These are phyloP conservation scores for Biston betularia DNA, from an alignment of 2,888 invertebrate species.

Conservation along the genomic window DNA sequence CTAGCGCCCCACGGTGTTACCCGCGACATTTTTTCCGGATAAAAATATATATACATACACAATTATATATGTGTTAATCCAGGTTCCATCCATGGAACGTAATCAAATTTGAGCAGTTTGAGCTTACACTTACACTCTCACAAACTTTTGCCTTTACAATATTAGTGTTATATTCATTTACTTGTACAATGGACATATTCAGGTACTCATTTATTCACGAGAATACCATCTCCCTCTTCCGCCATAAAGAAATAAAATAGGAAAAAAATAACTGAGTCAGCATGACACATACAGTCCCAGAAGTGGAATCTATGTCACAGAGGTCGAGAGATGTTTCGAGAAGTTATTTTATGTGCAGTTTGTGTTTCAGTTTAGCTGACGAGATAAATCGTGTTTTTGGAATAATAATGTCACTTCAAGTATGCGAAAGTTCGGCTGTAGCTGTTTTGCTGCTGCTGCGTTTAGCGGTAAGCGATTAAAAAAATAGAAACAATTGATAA, in stretches of 20 bases:
- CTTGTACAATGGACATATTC: not conserved
- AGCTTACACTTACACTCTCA: no score
- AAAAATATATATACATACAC: not conserved
- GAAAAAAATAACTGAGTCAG: constrained; percentile 18
- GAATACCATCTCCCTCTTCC: not conserved
- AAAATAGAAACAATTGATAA: not conserved
- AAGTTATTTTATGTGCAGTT: constrained; percentile 18
- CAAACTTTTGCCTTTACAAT: no score
- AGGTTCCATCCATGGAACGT: no score
- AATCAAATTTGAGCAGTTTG: no score
- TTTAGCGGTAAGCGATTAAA: constrained; percentile 64
- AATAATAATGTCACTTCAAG: constrained; percentile 80
- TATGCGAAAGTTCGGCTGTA: constrained; percentile 78
- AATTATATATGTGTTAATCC: no score
- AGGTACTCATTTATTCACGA: not conserved
- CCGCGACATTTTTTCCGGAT: no score
- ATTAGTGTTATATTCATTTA: no score
- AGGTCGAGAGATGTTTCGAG: constrained; percentile 12
- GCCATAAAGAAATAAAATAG: constrained; percentile 14
- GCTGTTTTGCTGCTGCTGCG: constrained; percentile 76
- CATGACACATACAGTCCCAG: constrained; percentile 15
- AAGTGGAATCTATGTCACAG: constrained; percentile 8
- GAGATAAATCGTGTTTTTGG: constrained; percentile 78
- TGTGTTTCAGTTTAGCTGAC: constrained; percentile 67
- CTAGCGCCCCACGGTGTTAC: no score